Conservation (phyloP, 2,888 invertebrate species). For the Sminthurinus aureus region DNA sequence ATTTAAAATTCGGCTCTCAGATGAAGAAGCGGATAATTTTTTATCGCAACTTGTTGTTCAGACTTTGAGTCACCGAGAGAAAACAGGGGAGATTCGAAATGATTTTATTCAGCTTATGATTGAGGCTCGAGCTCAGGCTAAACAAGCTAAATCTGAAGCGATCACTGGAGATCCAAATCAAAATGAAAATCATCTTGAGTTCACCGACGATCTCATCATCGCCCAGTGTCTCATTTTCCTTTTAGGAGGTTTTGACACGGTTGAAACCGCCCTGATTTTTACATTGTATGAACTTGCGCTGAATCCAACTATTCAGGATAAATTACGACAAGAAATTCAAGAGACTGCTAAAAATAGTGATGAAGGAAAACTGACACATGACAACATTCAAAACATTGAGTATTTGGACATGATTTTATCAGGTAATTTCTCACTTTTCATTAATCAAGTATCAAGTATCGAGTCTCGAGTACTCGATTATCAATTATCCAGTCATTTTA, state of each 20-base stretch:
- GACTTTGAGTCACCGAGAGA: not conserved
- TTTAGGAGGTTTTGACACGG: no score
- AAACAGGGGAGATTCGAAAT: constrained; percentile 27
- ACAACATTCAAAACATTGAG: constrained; percentile 3
- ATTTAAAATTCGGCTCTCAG: not conserved
- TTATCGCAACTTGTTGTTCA: constrained; percentile 5
- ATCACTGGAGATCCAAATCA: no score
- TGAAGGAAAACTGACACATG: constrained; percentile 26
- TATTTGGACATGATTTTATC: constrained; percentile 23
- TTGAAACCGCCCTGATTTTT: constrained; percentile 8
- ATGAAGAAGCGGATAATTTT: constrained; percentile 22
- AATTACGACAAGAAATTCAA: constrained; percentile 15
- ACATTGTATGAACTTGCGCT: constrained; percentile 31
- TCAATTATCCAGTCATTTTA: no score
- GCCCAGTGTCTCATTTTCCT: constrained; percentile 25
- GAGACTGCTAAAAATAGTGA: constrained; percentile 3
- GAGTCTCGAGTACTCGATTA: no score
- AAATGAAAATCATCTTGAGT: not conserved
- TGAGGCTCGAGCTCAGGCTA: no score
- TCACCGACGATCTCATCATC: constrained; percentile 27
- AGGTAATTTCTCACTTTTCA: no score
- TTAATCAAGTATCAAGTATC: no score
- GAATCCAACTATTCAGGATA: constrained; percentile 34
- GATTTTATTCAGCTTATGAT: constrained; percentile 33
- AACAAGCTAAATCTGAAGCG: no score